phyloP scores from a whole-genome alignment of 2,113 vertebrate species.

The Microcebus griseorufus region DNA sequence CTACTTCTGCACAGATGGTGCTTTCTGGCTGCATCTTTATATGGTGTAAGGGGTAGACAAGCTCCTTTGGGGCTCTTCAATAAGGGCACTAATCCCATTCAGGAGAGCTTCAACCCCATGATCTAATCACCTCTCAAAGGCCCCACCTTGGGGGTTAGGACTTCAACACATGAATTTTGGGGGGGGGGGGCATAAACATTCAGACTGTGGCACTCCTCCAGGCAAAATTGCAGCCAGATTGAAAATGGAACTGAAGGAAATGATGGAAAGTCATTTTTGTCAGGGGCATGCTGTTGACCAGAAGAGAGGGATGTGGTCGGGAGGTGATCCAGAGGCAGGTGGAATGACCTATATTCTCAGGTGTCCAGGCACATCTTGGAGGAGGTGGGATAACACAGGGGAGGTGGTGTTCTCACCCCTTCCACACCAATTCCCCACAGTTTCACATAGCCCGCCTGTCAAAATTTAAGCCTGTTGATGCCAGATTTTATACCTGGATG shows the following conservation, averaged over 20 bases:
- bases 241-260: neutral
- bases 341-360: neutral
- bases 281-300: neutral
- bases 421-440: neutral
- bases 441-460: neutral
- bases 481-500: fast-evolving
- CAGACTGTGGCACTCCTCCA: neutral
- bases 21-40: neutral
- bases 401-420: neutral
- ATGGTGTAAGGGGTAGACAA: neutral
- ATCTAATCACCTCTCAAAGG: neutral
- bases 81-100: neutral
- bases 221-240: neutral
- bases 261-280: neutral
- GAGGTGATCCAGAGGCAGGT: neutral
- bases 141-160: neutral
- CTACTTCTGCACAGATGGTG: neutral
- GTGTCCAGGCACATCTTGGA: neutral
- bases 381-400: neutral
- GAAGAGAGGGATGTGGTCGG: neutral
- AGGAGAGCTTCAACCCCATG: neutral
- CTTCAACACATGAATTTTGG: neutral
- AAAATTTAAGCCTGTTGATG: neutral
- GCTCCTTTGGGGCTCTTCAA: neutral
- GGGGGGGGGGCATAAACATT: neutral